Percentiles rank a stretch among this genome's conserved stretches.
phyloP scores from a whole-genome alignment of 2,113 vertebrate genomes.

The Leptocoma aspasia region DNA sequence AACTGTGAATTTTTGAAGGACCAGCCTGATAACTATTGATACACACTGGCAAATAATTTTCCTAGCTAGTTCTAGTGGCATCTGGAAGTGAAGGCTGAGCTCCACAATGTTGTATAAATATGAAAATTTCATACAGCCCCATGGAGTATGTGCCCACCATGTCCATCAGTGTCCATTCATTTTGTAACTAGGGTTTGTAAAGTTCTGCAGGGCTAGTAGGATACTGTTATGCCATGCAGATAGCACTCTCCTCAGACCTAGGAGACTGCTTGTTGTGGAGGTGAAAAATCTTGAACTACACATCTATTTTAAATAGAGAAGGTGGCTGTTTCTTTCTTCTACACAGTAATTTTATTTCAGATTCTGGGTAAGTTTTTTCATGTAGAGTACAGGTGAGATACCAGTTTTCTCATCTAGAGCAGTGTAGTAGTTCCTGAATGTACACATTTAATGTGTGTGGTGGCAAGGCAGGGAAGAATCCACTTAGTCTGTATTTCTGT shows the following conservation, averaged over 20 bases:
- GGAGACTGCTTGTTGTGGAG: neutral
- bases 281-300: neutral
- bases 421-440: neutral
- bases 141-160: neutral
- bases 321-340: neutral
- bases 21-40: neutral
- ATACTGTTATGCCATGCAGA: neutral
- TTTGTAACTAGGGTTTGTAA: neutral
- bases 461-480: neutral
- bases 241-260: neutral
- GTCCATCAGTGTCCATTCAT: neutral
- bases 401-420: neutral
- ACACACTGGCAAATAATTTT: neutral
- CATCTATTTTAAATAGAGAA: neutral
- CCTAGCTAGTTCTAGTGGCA: neutral
- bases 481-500: neutral
- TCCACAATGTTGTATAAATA: neutral
- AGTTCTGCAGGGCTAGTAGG: neutral
- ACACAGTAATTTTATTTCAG: neutral
- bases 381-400: neutral
- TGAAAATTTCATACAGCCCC: neutral
- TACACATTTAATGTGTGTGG: neutral
- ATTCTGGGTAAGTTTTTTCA: neutral
- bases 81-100: neutral
- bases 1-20: neutral